Conservation (phyloP, 1,140 invertebrate genomes). For the Cydia amplana region DNA sequence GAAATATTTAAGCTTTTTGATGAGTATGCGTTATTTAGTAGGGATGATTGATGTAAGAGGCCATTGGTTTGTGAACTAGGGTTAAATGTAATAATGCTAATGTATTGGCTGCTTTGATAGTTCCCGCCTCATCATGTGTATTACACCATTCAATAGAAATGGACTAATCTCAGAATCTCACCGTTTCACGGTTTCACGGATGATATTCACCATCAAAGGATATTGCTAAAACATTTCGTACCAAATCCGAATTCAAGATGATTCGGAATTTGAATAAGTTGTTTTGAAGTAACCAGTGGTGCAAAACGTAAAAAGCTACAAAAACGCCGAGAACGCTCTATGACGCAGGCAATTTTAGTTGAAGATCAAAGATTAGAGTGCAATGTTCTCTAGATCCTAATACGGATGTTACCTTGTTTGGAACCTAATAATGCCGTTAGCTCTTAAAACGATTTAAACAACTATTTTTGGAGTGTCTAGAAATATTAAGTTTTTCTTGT, state of each 20-base stretch:
- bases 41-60: background rate
- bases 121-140: slow-evolving; percentile 19
- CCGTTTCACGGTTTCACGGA: background rate
- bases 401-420: slow-evolving; percentile 17
- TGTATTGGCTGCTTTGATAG: slow-evolving; percentile 17
- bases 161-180: background rate
- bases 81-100: slow-evolving; percentile 23
- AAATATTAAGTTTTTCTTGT: background rate
- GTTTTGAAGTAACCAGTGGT: background rate
- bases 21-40: background rate
- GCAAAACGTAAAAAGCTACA: background rate
- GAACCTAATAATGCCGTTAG: slow-evolving; percentile 19
- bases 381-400: slow-evolving; percentile 25
- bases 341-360: slow-evolving; percentile 21
- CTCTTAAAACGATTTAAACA: slow-evolving; percentile 7
- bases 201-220: slow-evolving; percentile 19
- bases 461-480: slow-evolving; percentile 5
- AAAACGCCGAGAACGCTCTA: slow-evolving; percentile 25
- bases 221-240: background rate
- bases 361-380: slow-evolving; percentile 30
- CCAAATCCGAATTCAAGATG: background rate
- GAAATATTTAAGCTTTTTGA: background rate
- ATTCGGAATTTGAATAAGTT: background rate
- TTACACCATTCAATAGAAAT: slow-evolving; percentile 12
- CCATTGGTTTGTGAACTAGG: background rate